Conservation (phyloP, 2,113 vertebrate species). For the Atherinomorus stipes region DNA sequence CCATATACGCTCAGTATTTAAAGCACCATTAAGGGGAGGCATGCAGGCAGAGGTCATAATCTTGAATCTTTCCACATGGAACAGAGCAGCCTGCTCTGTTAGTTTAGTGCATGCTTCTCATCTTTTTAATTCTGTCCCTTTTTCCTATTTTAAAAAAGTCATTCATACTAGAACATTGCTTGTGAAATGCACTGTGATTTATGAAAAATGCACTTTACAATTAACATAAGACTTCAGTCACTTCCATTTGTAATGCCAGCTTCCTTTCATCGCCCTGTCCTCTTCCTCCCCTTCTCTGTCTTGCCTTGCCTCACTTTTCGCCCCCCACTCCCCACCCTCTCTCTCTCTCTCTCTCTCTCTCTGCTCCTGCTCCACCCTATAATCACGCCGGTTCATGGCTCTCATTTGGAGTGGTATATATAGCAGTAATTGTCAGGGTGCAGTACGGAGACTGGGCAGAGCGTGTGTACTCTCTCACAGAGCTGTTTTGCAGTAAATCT, state of each 20-base stretch:
- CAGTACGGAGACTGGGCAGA: constrained; percentile 76
- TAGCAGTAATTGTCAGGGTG: constrained; percentile 85
- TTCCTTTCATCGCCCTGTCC: constrained; percentile 19
- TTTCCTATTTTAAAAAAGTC: constrained; percentile 47
- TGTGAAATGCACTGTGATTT: constrained; percentile 45
- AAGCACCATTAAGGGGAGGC: constrained; percentile 4
- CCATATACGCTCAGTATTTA: neutral
- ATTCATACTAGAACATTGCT: constrained; percentile 36
- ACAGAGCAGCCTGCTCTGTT: constrained; percentile 5
- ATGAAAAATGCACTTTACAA: constrained; percentile 40
- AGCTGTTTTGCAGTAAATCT: constrained; percentile 77
- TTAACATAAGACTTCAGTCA: constrained; percentile 57
- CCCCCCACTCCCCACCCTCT: constrained; percentile 32
- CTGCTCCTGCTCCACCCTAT: constrained; percentile 81
- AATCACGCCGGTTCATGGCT: constrained; percentile 82
- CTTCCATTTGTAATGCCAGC: constrained; percentile 36
- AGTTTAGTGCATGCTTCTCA: constrained; percentile 28
- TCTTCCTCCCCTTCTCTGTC: constrained; percentile 16
- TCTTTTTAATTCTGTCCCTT: constrained; percentile 37
- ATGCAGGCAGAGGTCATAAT: constrained; percentile 33
- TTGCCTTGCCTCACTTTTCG: constrained; percentile 45
- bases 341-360: constrained; percentile 48
- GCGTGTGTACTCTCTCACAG: constrained; percentile 76
- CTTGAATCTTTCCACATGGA: constrained; percentile 4
- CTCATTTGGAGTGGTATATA: constrained; percentile 86